phyloP scores from a whole-genome alignment of 2,888 invertebrate species.

The Corbicula japonica region DNA sequence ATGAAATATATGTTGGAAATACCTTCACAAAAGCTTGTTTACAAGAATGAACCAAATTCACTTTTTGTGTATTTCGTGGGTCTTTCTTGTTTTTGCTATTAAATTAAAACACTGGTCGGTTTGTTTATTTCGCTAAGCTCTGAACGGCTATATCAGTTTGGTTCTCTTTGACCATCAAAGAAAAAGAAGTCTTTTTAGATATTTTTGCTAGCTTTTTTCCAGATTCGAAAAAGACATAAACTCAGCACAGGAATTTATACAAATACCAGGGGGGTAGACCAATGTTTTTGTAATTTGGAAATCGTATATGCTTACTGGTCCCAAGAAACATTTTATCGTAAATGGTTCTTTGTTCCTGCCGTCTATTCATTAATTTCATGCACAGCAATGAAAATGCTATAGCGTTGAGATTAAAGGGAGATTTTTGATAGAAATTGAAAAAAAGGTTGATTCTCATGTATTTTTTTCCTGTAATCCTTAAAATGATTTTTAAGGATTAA shows the following conservation, averaged over 20 bases:
- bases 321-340: neutral
- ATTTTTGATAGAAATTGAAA: constrained; percentile 7
- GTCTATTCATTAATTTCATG: neutral
- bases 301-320: constrained; percentile 11
- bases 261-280: constrained; percentile 39
- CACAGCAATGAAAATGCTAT: too few species aligned
- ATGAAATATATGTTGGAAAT: too few species aligned
- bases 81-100: constrained; percentile 17
- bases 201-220: constrained; percentile 32
- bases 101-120: constrained; percentile 15
- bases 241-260: constrained; percentile 23
- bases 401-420: constrained; percentile 9
- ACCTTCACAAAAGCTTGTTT: too few species aligned
- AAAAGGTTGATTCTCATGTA: too few species aligned
- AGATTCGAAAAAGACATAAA: constrained; percentile 12
- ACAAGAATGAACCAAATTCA: too few species aligned
- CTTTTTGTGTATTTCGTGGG: too few species aligned
- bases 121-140: constrained; percentile 29
- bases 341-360: neutral
- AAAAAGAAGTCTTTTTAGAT: neutral
- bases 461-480: too few species aligned
- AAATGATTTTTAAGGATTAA: too few species aligned
- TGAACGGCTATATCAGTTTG: constrained; percentile 10
- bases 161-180: constrained; percentile 41
- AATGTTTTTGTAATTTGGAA: constrained; percentile 41